These are phyloP conservation scores for Chlorospingus flavigularis DNA, from an alignment of 2,797 vertebrate species.

Conservation along the genomic window DNA sequence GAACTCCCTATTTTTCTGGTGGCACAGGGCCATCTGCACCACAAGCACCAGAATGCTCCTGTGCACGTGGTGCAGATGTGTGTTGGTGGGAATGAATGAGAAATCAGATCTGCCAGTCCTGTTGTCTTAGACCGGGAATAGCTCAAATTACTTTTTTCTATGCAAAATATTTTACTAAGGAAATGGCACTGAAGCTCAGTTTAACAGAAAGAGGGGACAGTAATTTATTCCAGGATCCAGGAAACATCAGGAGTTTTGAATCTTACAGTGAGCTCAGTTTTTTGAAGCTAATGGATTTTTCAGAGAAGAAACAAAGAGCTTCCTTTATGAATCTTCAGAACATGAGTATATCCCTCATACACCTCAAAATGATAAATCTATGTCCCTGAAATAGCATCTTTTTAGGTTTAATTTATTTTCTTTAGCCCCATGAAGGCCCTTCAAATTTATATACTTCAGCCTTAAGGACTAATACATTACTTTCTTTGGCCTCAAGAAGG, in stretches of 20 bases:
- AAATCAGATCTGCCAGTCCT: constrained; percentile 13
- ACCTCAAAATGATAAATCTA: constrained; percentile 69
- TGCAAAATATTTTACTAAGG: constrained; percentile 34
- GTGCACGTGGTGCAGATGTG: background rate
- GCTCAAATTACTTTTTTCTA: constrained; percentile 49
- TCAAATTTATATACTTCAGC: constrained; percentile 64
- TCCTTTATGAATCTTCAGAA: constrained; percentile 31
- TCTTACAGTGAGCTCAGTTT: background rate
- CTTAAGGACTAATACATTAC: constrained; percentile 71
- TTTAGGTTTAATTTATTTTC: constrained; percentile 76
- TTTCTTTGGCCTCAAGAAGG: constrained; percentile 66
- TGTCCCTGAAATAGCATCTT: constrained; percentile 72
- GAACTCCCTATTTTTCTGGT: background rate
- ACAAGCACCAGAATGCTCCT: background rate
- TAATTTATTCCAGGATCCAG: constrained; percentile 50
- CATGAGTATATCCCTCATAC: constrained; percentile 11
- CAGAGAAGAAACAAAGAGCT: background rate
- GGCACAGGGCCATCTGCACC: background rate
- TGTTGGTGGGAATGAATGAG: background rate
- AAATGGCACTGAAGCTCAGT: constrained; percentile 27
- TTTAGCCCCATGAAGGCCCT: constrained; percentile 58
- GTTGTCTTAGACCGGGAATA: constrained; percentile 9
- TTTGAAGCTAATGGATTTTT: constrained; percentile 59
- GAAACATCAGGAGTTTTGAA: constrained; percentile 23
- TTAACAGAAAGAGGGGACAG: constrained; percentile 14